Evolutionary conservation across 2,113 vertebrate genomes (phyloP), one percentile per base, ranked within the genome.

Genomic region (Nothobranchius furzeri): DNA sequence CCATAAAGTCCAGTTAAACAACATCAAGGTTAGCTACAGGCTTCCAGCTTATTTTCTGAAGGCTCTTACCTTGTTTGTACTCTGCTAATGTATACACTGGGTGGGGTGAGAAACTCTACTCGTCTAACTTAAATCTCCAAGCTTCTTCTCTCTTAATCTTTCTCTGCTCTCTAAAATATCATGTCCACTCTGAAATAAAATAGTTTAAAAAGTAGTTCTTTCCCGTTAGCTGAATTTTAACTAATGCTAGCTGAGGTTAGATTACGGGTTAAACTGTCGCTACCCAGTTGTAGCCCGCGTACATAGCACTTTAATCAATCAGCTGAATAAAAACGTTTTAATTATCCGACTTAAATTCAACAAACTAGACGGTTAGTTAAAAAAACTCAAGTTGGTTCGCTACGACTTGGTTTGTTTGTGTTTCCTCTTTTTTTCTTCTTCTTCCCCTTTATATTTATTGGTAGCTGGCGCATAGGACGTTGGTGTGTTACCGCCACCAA

Each of bases 401-500:
- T 13, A 46, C 20, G 7, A 55, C 30, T 76, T 63, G 20, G 47
- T 48, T 66, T 49, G 55, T 55, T 55, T 55, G 78, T 88, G 78
- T 88, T 83, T 90, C 78, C 88, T 86, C 84, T 81, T 63, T 79
- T 81, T 63, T 79, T 81, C 68, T 48, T 69, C 6, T 17, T 67
- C 59, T 43, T 10, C 69, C 71, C 73, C 62, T 85, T 42, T 36
- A 42, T 47, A 1, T 51, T 20, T 51, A 42, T 51, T 20, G 25
- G 12, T 30, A 15, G 36, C 13, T 52, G 1, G 4, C 42, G 25
- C n/a, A 30, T 11, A 35, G 14, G 13, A 43, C 40, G 50, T n/a
- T 2, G 11, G 3, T 10, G 36, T 48, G 4, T n/a, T 52, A 46
- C 24, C 12, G 56, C 24, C 66, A 60, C 40, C 37, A 17, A 36